Evolutionary conservation across 1,140 invertebrate species (phyloP).

Genomic region (Pseudomyrmex concolor): DNA sequence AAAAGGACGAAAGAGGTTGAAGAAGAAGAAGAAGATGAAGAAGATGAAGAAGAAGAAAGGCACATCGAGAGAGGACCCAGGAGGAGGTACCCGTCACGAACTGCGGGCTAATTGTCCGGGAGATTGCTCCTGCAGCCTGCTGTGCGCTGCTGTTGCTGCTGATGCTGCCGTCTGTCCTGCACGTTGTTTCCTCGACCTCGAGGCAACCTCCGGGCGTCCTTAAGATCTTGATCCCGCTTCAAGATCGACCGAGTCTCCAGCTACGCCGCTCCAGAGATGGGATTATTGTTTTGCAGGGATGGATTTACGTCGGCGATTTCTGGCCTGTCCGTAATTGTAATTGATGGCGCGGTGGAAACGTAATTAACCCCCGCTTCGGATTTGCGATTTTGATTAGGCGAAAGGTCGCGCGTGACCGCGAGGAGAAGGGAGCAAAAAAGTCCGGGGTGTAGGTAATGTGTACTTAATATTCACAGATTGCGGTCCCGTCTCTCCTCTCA

Average conservation of each 20-base stretch:
- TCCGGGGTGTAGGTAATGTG: not conserved
- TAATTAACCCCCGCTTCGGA: conserved; percentile 31
- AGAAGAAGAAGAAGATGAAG: conserved; percentile 60
- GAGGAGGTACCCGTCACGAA: conserved; percentile 83
- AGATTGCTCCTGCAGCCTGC: conserved; percentile 83
- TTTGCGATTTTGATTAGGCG: conserved; percentile 39
- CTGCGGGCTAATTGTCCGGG: conserved; percentile 84
- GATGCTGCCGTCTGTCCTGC: conserved; percentile 72
- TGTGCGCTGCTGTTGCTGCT: conserved; percentile 72
- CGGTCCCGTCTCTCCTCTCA: not conserved
- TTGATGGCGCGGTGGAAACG: conserved; percentile 39
- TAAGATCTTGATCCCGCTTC: conserved; percentile 74
- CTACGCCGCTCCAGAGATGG: conserved; percentile 5
- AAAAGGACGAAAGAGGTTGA: conserved; percentile 35
- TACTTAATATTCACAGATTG: not conserved
- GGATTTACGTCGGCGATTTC: conserved; percentile 42
- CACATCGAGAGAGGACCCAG: conserved; percentile 68
- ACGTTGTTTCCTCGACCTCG: conserved; percentile 74
- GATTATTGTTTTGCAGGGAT: conserved; percentile 61
- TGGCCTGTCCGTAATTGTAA: conserved; percentile 50
- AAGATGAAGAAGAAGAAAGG: conserved; percentile 74
- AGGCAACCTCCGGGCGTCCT: conserved; percentile 73
- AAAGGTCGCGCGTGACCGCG: conserved; percentile 24
- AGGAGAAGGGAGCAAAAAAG: not conserved
- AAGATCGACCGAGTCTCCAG: conserved; percentile 63